Conservation (phyloP, 2,113 vertebrate genomes). For the Malurus elegans region DNA sequence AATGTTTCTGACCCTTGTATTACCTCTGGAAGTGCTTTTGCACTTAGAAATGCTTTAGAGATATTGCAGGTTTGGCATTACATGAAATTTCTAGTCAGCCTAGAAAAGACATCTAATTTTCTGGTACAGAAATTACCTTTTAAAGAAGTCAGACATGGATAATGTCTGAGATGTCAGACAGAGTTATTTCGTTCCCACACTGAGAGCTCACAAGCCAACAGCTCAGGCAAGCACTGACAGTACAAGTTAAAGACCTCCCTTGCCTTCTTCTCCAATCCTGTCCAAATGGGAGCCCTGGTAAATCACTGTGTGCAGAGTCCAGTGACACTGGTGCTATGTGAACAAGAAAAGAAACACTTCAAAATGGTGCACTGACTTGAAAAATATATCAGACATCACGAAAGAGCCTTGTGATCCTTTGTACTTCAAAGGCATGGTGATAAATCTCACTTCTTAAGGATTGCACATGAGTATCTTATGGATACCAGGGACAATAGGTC, state of each 20-base stretch:
- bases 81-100: not conserved
- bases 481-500: not conserved
- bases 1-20: not conserved
- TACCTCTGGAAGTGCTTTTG: not conserved
- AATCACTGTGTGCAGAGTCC: not conserved
- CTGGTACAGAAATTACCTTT: not conserved
- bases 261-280: not conserved
- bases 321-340: not conserved
- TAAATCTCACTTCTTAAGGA: conserved; percentile 34
- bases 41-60: not conserved
- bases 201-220: not conserved
- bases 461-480: not conserved
- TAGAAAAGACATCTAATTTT: not conserved
- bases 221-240: not conserved
- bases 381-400: not conserved
- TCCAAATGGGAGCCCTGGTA: not conserved
- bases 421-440: conserved; percentile 3
- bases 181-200: not conserved
- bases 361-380: not conserved
- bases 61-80: not conserved
- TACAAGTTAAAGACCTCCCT: not conserved
- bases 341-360: not conserved
- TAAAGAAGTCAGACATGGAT: not conserved
- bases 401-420: not conserved
- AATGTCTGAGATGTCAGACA: not conserved